These are phyloP conservation scores for Strigops habroptila DNA, from an alignment of 2,113 vertebrate species.

Conservation along the genomic window DNA sequence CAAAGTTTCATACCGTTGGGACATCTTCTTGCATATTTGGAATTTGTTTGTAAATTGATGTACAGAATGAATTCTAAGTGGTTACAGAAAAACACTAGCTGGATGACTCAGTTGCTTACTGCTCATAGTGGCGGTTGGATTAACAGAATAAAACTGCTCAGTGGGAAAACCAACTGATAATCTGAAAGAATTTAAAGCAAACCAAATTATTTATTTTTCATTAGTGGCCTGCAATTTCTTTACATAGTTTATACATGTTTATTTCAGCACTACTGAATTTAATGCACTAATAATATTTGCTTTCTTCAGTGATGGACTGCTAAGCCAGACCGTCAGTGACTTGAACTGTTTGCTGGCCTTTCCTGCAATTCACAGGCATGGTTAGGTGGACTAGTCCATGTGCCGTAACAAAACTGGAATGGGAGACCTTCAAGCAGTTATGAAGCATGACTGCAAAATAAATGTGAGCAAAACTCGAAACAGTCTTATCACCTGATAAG, in stretches of 20 bases:
- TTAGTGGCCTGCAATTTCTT: background rate
- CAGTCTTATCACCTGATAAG: constrained; percentile 25
- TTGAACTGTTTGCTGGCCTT: background rate
- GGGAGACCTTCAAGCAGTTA: background rate
- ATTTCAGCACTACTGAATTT: background rate
- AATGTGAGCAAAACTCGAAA: background rate
- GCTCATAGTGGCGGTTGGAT: background rate
- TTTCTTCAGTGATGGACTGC: background rate
- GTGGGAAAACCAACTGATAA: background rate
- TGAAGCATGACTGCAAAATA: constrained; percentile 12
- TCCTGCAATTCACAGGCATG: background rate
- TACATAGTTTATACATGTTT: background rate
- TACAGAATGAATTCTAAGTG: background rate
- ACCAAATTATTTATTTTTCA: background rate
- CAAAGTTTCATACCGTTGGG: background rate
- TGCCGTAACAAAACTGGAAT: background rate
- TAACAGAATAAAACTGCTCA: background rate
- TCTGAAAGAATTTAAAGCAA: background rate
- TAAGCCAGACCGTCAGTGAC: background rate
- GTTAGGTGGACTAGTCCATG: background rate
- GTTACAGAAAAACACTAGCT: background rate
- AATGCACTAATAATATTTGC: background rate
- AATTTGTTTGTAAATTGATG: background rate
- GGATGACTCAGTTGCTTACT: background rate
- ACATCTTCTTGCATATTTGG: background rate